These are phyloP conservation scores for Anabacerthia variegaticeps DNA, from an alignment of 2,797 vertebrate species.

Conservation along the genomic window DNA sequence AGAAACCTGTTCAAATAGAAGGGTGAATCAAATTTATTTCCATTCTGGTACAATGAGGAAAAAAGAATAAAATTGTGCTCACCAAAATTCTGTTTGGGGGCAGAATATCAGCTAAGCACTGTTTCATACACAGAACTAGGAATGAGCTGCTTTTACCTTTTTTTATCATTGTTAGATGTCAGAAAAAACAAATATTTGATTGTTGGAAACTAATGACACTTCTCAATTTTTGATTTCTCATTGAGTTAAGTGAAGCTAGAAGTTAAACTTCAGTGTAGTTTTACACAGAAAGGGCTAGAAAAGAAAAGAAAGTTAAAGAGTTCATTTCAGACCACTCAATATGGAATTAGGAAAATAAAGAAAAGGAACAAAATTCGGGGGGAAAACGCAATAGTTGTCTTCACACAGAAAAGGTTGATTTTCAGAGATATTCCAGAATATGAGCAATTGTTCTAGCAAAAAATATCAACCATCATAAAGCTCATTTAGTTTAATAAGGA, in stretches of 20 bases:
- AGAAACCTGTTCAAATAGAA: not conserved
- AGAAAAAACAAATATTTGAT: not conserved
- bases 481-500: not conserved
- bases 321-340: not conserved
- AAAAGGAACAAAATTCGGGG: rapidly evolving
- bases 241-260: not conserved
- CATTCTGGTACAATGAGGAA: not conserved
- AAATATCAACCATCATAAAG: not conserved
- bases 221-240: not conserved
- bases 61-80: not conserved
- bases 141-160: not conserved
- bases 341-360: not conserved
- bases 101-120: not conserved
- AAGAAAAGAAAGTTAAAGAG: not conserved
- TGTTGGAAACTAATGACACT: not conserved
- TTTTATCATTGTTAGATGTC: not conserved
- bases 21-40: not conserved
- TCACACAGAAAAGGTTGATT: not conserved
- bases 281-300: not conserved
- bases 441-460: not conserved
- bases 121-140: not conserved
- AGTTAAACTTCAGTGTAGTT: not conserved
- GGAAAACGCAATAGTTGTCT: not conserved
- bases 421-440: not conserved
- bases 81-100: not conserved